Base-by-base conservation (phyloP, 2,113 vertebrate species). In the Boulengeromyrus knoepffleri region DNA sequence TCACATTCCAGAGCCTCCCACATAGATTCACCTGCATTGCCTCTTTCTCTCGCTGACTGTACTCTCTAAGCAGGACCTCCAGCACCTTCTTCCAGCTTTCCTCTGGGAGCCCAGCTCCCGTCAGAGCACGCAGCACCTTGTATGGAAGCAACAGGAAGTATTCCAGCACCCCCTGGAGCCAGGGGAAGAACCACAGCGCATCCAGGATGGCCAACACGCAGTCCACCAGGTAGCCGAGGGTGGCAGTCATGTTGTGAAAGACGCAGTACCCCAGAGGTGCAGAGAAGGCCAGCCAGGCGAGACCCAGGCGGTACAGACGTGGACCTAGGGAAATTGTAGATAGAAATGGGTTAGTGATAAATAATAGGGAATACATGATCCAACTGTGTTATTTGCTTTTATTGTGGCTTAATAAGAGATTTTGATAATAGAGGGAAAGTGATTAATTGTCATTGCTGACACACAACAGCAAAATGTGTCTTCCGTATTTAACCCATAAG, bases 251-350 rank as follows among this genome's bases (percentile, higher is more conserved):
- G 90, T 97, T 97, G 52, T 93, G 94, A 93, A 98, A 95, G 85
- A 94, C 91, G 1, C 95, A 95, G 90, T 96, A 97, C 4, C 94
- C 96, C 77, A 98, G 89, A 0, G 97, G 98, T 77, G 96, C 94
- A 0, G 95, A 95, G 93, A 99, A 98, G 27, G 97, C 96, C 56
- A 98, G 91, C 93, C 96, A 97, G 12, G 96, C 97, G 17, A 98
- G 91, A 21, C 95, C 94, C 5, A 99, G 93, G 45, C 90, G 95
- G 92, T 95, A 98, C 19, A 98, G 94, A 7, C 97, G 94, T 24
- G 94, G 93, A 1, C 94, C 95, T 93, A 95, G 89, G 95, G 90
- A 84, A 50, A 62, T 27, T 21, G 86, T 47, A 17, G 77, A 83
- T 31, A 39, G 31, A 70, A 46, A 83, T 6, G 39, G 21, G 6